Percentiles rank a stretch among this genome's conserved stretches.
These are phyloP conservation scores for Rambutsinella grinnellia DNA, from an alignment of 2,888 invertebrate species.

Conservation along the genomic window DNA sequence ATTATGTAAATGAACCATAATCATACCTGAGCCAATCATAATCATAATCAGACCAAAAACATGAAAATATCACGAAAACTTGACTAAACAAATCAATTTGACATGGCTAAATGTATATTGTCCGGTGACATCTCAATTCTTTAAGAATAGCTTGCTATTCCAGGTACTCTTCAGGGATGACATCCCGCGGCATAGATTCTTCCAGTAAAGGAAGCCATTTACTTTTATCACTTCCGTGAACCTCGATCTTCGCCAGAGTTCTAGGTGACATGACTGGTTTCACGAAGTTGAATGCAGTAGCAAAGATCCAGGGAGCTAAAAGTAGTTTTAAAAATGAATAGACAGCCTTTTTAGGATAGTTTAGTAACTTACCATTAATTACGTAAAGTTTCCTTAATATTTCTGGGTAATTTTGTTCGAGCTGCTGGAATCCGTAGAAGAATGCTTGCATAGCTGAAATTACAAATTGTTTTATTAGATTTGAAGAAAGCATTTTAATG, in stretches of 20 bases:
- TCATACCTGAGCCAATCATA: too few species aligned
- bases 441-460: constrained; percentile 40
- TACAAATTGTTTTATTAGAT: too few species aligned
- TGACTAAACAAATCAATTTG: too few species aligned
- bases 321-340: too few species aligned
- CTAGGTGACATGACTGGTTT: constrained; percentile 45
- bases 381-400: constrained; percentile 30
- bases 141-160: constrained; percentile 1
- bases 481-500: not conserved
- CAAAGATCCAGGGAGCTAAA: constrained; percentile 52
- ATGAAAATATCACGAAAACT: too few species aligned
- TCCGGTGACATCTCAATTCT: not conserved
- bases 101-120: too few species aligned
- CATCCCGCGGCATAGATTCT: constrained; percentile 38
- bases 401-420: constrained; percentile 48
- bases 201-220: constrained; percentile 40
- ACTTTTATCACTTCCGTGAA: constrained; percentile 42
- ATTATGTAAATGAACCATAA: too few species aligned
- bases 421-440: constrained; percentile 31
- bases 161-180: constrained; percentile 41
- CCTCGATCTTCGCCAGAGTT: constrained; percentile 49
- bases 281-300: constrained; percentile 43
- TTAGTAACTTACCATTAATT: constrained; percentile 34
- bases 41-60: too few species aligned
- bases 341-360: too few species aligned